Evolutionary conservation across 2,113 vertebrate species (phyloP).

Genomic region (Neogale vison): DNA sequence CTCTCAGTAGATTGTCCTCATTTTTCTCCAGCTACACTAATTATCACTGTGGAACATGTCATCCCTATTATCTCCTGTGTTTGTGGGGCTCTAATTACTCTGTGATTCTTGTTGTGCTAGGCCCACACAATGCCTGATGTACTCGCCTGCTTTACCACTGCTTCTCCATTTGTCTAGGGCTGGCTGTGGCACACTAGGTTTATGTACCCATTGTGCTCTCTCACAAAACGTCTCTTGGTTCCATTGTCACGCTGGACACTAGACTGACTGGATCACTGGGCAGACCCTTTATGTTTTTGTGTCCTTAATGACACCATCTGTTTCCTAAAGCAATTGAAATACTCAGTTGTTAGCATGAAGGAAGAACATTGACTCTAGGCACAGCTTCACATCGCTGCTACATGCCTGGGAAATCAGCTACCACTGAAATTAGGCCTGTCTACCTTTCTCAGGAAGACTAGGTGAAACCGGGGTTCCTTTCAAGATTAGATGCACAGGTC

Average conservation of each 20-base stretch:
- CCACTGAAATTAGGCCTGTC: neutral
- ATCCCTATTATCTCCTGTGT: neutral
- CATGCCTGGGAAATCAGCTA: neutral
- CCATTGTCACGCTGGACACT: neutral
- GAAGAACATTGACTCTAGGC: neutral
- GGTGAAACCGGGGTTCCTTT: constrained; percentile 1
- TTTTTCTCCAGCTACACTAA: neutral
- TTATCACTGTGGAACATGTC: neutral
- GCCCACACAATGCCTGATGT: neutral
- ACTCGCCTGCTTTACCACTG: accelerated
- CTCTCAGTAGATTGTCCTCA: neutral
- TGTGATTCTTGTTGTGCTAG: neutral
- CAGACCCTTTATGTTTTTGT: neutral
- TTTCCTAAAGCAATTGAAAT: constrained; percentile 33
- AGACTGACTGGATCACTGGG: neutral
- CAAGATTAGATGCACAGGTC: neutral
- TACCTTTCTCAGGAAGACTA: neutral
- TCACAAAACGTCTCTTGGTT: neutral
- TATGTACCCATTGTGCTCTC: neutral
- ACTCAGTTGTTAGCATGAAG: neutral
- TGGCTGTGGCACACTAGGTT: neutral
- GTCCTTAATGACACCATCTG: neutral
- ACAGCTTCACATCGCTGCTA: neutral
- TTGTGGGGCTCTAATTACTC: neutral
- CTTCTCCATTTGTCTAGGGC: neutral